phyloP scores from a whole-genome alignment of 1,140 invertebrate genomes.

The Gryon sp. region DNA sequence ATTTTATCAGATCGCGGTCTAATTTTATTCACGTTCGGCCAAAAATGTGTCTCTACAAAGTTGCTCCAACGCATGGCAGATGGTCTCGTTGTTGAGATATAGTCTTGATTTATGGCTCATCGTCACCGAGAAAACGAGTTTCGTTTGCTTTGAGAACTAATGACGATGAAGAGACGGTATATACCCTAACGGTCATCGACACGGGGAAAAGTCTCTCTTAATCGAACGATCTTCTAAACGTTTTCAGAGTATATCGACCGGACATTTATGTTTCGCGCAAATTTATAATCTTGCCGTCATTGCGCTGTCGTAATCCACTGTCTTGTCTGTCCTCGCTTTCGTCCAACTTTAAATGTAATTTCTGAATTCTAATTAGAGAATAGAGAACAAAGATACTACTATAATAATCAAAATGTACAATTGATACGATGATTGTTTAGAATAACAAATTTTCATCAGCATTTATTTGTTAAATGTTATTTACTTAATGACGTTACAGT shows the following conservation, averaged over 20 bases:
- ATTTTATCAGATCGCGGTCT: constrained; percentile 72
- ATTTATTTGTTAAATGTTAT: too few species aligned
- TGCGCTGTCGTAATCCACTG: constrained; percentile 20
- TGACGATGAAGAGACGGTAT: constrained; percentile 42
- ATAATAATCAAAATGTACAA: too few species aligned
- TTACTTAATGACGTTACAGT: too few species aligned
- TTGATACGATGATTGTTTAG: too few species aligned
- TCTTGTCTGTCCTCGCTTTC: constrained; percentile 21
- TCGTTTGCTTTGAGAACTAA: constrained; percentile 60
- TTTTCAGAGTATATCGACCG: constrained; percentile 39
- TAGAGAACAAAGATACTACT: too few species aligned
- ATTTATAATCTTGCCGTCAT: constrained; percentile 34
- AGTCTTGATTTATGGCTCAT: constrained; percentile 72
- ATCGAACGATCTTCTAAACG: constrained; percentile 43
- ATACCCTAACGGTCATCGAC: constrained; percentile 64
- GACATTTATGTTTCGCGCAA: constrained; percentile 46
- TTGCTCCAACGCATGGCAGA: constrained; percentile 57
- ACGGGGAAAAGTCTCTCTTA: constrained; percentile 42
- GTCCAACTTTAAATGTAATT: background rate
- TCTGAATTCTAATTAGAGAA: too few species aligned
- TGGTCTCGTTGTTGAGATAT: constrained; percentile 69
- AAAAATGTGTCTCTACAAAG: constrained; percentile 46
- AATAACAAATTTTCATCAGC: too few species aligned
- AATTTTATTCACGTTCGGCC: constrained; percentile 69
- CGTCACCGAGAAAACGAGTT: constrained; percentile 67